These are phyloP conservation scores for Tapera naevia DNA, from an alignment of 2,797 vertebrate genomes.

Conservation along the genomic window DNA sequence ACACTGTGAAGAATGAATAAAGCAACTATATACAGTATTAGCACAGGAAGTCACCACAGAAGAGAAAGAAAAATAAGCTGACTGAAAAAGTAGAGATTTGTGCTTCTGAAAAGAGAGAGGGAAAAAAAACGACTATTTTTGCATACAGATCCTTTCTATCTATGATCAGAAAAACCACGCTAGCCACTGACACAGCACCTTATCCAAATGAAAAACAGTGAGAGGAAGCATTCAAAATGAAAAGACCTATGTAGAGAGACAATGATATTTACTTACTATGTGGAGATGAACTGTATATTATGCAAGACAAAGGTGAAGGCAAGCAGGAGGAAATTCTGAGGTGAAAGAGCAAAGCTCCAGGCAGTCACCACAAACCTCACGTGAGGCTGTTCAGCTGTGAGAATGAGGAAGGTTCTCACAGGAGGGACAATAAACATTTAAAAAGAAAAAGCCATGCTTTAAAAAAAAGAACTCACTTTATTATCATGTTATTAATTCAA, in stretches of 20 bases:
- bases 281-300: background rate
- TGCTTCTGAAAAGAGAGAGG: background rate
- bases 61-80: background rate
- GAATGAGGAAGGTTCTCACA: background rate
- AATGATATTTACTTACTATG: background rate
- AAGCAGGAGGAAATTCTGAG: background rate
- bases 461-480: background rate
- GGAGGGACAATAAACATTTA: background rate
- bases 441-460: background rate
- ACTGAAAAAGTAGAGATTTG: background rate
- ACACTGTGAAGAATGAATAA: rapidly evolving
- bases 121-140: background rate
- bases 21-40: background rate
- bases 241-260: background rate
- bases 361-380: background rate
- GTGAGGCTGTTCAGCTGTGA: background rate
- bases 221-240: background rate
- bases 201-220: background rate
- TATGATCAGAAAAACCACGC: background rate
- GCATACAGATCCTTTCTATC: background rate
- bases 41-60: background rate
- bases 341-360: background rate
- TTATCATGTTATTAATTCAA: background rate
- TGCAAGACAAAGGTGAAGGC: background rate
- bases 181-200: background rate